A percentile compares a stretch with the other conserved stretches of the same genome.
phyloP scores from a whole-genome alignment of 2,113 vertebrate genomes.

The Cnemophilus loriae region DNA sequence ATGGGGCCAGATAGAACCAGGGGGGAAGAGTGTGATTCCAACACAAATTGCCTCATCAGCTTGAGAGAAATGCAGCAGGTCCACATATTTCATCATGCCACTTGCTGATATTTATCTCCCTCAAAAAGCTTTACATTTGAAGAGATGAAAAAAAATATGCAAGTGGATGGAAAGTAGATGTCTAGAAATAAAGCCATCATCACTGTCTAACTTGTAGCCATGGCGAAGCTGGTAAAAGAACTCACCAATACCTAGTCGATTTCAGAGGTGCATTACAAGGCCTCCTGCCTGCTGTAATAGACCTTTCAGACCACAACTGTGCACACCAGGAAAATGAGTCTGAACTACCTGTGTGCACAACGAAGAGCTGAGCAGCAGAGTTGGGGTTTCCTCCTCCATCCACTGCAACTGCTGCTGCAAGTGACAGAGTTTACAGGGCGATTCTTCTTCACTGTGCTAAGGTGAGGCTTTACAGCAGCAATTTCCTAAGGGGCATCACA shows the following conservation, averaged over 20 bases:
- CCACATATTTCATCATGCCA: neutral
- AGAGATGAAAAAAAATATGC: neutral
- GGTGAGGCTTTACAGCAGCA: neutral
- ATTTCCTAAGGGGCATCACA: neutral
- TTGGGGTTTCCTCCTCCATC: accelerated
- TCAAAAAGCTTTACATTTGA: neutral
- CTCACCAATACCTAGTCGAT: neutral
- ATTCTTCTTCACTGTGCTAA: neutral
- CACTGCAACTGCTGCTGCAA: neutral
- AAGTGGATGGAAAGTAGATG: neutral
- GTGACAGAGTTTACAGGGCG: accelerated
- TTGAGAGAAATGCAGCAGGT: neutral
- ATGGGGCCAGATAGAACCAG: neutral
- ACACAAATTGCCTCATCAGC: neutral
- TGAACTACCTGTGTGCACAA: neutral
- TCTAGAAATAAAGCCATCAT: neutral
- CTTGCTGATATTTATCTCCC: neutral
- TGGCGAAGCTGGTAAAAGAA: neutral
- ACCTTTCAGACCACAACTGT: neutral
- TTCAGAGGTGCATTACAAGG: neutral
- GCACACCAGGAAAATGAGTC: neutral
- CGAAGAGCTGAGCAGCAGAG: neutral
- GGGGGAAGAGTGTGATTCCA: neutral
- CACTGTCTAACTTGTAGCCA: neutral
- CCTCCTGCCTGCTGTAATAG: neutral